A percentile compares a stretch with the other conserved stretches of the same genome.
Conservation (phyloP, 2,888 invertebrate genomes). For the Entomobrya multifasciata region DNA sequence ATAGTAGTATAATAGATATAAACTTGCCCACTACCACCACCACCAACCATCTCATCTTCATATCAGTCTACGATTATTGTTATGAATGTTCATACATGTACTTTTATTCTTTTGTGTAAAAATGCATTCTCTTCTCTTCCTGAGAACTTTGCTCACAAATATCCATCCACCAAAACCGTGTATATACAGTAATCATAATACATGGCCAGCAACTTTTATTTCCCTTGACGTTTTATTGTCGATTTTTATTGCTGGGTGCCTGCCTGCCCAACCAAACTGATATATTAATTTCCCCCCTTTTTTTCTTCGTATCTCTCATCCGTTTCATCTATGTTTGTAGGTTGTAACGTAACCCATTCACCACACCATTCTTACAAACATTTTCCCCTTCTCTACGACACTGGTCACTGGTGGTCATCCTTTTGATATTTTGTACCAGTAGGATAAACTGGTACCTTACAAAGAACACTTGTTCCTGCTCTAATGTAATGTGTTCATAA, state of each 20-base stretch:
- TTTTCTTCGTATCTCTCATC: constrained; percentile 24
- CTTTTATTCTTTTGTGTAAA: no score
- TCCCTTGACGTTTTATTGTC: constrained; percentile 70
- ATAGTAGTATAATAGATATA: constrained; percentile 15
- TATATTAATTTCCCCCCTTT: constrained; percentile 71
- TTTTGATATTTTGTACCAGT: constrained; percentile 16
- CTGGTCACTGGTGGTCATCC: constrained; percentile 51
- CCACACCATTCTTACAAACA: neutral
- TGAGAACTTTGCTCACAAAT: no score
- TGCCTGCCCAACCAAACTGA: constrained; percentile 53
- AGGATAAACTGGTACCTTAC: neutral
- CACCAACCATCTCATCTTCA: constrained; percentile 35
- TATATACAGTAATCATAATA: constrained; percentile 29
- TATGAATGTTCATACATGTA: no score
- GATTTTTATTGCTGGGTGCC: constrained; percentile 64
- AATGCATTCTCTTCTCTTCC: no score
- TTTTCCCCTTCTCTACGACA: constrained; percentile 19
- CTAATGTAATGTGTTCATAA: constrained; percentile 43
- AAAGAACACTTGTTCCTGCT: constrained; percentile 6
- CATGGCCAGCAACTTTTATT: constrained; percentile 55
- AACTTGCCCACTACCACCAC: neutral
- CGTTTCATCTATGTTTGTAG: constrained; percentile 30
- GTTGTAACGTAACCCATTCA: constrained; percentile 66
- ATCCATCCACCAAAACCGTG: no score
- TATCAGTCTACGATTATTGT: constrained; percentile 60